Evolutionary conservation across 2,888 invertebrate genomes (phyloP).

Genomic region (Tetheella fluctuosa): DNA sequence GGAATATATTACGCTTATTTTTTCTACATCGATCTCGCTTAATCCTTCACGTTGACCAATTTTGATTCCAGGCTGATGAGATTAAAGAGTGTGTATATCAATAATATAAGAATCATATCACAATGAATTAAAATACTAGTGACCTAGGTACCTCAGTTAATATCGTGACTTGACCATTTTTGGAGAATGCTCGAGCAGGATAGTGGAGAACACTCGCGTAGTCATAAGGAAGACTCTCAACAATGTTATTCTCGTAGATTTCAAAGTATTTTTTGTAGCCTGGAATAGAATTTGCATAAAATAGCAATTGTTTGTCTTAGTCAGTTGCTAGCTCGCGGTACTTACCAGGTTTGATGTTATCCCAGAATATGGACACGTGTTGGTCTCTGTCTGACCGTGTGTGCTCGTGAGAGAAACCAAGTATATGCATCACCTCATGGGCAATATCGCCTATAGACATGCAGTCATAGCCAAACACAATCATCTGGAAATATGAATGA

Average conservation of each 20-base stretch:
- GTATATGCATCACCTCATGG: constrained; percentile 91
- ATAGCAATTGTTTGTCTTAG: too few relatives aligned
- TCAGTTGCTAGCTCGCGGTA: not conserved
- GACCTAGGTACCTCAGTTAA: constrained; percentile 85
- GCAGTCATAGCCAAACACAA: constrained; percentile 74
- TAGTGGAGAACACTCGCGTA: constrained; percentile 92
- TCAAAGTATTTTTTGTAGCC: constrained; percentile 88
- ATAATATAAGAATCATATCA: not conserved
- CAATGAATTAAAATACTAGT: not conserved
- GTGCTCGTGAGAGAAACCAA: constrained; percentile 92
- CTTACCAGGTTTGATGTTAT: constrained; percentile 87
- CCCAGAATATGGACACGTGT: constrained; percentile 86
- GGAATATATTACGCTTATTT: constrained; percentile 61
- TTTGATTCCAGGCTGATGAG: constrained; percentile 48
- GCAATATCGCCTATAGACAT: constrained; percentile 88
- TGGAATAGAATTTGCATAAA: constrained; percentile 36
- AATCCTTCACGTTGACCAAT: constrained; percentile 72
- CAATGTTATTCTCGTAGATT: constrained; percentile 35
- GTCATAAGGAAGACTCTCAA: constrained; percentile 84
- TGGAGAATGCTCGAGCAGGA: constrained; percentile 89
- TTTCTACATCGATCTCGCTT: constrained; percentile 67
- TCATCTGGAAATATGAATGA: constrained; percentile 51
- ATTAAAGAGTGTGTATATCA: constrained; percentile 27
- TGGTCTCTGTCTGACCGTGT: constrained; percentile 89
- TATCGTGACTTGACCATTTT: constrained; percentile 88